These are phyloP conservation scores for Drosophila ustulata DNA, from an alignment of 2,888 invertebrate genomes.

Conservation along the genomic window DNA sequence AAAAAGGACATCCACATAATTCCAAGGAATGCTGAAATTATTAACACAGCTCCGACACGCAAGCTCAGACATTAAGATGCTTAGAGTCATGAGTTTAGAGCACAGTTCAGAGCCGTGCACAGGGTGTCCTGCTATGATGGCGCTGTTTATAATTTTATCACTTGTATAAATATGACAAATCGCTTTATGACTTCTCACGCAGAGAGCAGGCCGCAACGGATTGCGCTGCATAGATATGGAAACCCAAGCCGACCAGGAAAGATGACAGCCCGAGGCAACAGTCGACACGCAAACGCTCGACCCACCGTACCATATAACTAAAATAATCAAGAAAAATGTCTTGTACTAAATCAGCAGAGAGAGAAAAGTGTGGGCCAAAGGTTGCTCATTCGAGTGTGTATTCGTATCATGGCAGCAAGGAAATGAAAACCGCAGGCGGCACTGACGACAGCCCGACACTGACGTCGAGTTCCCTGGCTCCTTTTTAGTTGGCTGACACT, in stretches of 20 bases:
- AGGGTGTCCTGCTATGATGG: constrained; percentile 21
- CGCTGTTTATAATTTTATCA: constrained; percentile 82
- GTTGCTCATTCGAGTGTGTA: constrained; percentile 50
- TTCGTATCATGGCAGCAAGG: constrained; percentile 55
- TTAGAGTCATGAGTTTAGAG: constrained; percentile 24
- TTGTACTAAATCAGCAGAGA: constrained; percentile 71
- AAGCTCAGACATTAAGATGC: constrained; percentile 22
- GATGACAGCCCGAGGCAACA: constrained; percentile 41
- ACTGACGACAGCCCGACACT: constrained; percentile 17
- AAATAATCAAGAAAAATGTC: constrained; percentile 81
- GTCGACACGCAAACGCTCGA: constrained; percentile 40
- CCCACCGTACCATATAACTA: constrained; percentile 31
- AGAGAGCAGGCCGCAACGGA: constrained; percentile 21
- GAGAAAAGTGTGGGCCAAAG: constrained; percentile 36
- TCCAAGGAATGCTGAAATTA: constrained; percentile 27
- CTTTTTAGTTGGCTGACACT: constrained; percentile 32
- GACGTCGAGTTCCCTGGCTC: constrained; percentile 11
- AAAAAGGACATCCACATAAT: constrained; percentile 1
- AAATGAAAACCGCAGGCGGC: constrained; percentile 74
- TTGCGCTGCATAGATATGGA: constrained; percentile 46
- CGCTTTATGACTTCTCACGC: constrained; percentile 80
- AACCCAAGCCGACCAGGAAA: constrained; percentile 42
- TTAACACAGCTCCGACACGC: constrained; percentile 22
- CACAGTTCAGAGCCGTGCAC: not conserved
- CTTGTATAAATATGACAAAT: constrained; percentile 82